Conservation (phyloP, 2,797 vertebrate genomes). For the Manis pentadactyla region DNA sequence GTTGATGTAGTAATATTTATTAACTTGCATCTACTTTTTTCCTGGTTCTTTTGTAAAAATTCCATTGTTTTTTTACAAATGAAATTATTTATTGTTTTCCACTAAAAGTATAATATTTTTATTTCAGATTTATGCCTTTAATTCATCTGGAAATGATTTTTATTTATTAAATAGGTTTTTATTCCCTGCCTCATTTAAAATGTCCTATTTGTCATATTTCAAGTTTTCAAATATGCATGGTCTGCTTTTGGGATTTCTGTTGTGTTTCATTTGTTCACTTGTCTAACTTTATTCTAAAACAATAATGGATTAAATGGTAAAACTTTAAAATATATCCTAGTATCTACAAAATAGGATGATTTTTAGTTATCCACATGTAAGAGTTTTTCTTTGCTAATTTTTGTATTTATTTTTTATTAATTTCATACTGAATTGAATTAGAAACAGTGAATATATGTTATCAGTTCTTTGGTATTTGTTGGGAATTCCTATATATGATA, state of each 20-base stretch:
- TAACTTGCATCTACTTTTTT: not conserved
- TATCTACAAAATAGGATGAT: not conserved
- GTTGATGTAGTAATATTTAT: not conserved
- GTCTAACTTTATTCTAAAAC: not conserved
- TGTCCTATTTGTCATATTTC: not conserved
- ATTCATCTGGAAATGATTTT: not conserved
- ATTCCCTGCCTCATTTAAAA: not conserved
- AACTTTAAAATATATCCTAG: not conserved
- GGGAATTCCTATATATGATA: not conserved
- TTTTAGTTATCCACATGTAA: not conserved
- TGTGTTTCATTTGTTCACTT: not conserved
- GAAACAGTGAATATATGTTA: not conserved
- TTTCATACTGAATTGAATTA: not conserved
- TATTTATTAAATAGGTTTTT: not conserved
- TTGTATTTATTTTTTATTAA: not conserved
- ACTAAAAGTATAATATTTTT: not conserved
- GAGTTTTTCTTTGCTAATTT: not conserved
- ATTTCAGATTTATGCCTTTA: constrained; percentile 21
- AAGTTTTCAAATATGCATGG: not conserved
- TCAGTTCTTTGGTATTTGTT: not conserved
- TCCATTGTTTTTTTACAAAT: too few species aligned
- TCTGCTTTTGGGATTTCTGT: not conserved
- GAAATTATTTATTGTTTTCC: constrained; percentile 23
- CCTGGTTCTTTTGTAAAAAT: constrained; percentile 2
- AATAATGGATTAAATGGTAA: not conserved